Conservation (phyloP, 2,888 invertebrate species). For the Dioctria linearis region DNA sequence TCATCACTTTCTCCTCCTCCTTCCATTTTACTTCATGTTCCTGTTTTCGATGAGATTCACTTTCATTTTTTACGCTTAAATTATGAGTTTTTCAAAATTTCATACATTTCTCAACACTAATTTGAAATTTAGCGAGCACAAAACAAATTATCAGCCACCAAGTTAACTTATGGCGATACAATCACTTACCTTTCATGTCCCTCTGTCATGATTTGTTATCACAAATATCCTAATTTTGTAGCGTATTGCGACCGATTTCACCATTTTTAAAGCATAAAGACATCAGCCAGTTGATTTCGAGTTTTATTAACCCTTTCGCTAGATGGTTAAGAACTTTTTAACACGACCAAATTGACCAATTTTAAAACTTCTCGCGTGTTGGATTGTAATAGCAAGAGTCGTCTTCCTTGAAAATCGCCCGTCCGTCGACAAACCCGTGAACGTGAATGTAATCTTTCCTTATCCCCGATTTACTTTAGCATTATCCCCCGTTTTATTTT, state of each 20-base stretch:
- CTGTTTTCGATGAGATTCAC: background rate
- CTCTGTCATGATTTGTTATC: slow-evolving; percentile 92
- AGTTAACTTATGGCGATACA: background rate
- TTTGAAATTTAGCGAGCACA: background rate
- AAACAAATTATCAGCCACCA: background rate
- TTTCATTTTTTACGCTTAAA: background rate
- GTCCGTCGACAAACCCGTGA: slow-evolving; percentile 51
- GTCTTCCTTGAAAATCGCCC: background rate
- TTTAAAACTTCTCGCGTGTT: background rate
- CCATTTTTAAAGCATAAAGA: slow-evolving; percentile 87
- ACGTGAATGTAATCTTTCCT: background rate
- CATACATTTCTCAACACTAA: background rate
- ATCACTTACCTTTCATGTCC: slow-evolving; percentile 89
- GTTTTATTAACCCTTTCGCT: slow-evolving; percentile 17
- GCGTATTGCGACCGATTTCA: slow-evolving; percentile 84
- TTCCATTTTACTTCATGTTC: background rate
- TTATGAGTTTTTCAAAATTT: too few relatives aligned
- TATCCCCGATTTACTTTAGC: slow-evolving; percentile 24
- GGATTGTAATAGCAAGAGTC: background rate
- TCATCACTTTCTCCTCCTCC: background rate
- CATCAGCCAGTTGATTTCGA: slow-evolving; percentile 71
- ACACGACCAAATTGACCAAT: background rate
- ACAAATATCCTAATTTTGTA: slow-evolving; percentile 87
- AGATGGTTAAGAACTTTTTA: background rate
- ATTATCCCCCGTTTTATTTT: slow-evolving; percentile 15